Base-by-base conservation (phyloP, 2,888 invertebrate species). In the Ecdyonurus torrentis region DNA sequence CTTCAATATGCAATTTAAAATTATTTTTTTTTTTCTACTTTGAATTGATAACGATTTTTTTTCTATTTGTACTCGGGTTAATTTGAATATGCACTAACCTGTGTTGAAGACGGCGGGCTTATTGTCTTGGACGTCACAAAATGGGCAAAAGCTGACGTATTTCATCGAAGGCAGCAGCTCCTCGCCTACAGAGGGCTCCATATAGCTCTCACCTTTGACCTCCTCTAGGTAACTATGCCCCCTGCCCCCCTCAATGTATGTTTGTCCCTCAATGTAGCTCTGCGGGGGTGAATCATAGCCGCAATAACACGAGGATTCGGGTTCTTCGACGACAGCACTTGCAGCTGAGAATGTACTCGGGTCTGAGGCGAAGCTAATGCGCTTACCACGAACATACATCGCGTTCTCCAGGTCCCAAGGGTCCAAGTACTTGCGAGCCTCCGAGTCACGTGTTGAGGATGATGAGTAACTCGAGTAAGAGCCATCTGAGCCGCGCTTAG, bases 351-450 rank as follows among this genome's bases (percentile, higher is more conserved):
- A 55, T n/a, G 55, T 55, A n/a, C 22, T 55, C 5, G 55, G 55
- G 55, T 55, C 55, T 5, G 55, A 55, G 7, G 55, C 55, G 55
- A 55, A 55, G 20, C 55, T 55, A 7, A 55, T 55, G 15, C 55
- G 10, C 22, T 55, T 55, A 22, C 55, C 55, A 22, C 55, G 55
- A 5, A 55, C 55, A 22, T 55, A 55, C 20, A 55, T 5, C 10
- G 55, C 55, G 55, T 55, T 55, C 55, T 55, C 55, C 55, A 55
- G 7, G 55, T 55, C 55, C 55, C 55, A 55, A n/a, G 55, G 55
- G 20, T 55, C 55, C 19, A 55, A 5, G 20, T 55, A 55, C 7
- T 55, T 55, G 15, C 55, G 10, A n/a, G 19, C 20, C 3, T 5
- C 5, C 10, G 55, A 55, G 7, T 37, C 37, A 37, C 37, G 37